Evolutionary conservation across 2,888 invertebrate species (phyloP), one percentile per base, ranked within the genome.

Genomic region (Cyrtodaria siliqua): DNA sequence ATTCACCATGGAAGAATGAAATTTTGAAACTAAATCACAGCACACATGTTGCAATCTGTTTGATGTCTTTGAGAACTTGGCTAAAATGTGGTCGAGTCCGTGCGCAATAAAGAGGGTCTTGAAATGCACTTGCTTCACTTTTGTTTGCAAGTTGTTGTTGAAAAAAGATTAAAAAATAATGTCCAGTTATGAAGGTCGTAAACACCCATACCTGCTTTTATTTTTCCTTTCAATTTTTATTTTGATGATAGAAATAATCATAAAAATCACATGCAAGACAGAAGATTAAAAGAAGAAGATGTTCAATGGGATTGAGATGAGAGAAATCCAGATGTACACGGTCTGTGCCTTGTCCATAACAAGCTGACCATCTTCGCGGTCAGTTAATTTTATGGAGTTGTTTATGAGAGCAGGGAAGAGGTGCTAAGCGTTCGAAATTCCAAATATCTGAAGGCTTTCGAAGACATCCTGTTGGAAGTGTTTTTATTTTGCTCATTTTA

Each of bases 221-320:
- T 47, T 49, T 57, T 57, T 64, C 67, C 71, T 71, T 78, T 61
- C 63, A 57, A 64, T 68, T 76, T 80, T 76, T 66, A 72, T 64
- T 80, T 73, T 80, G 75, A 68, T 75, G 79, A 80, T 62, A 47
- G 79, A 72, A 72, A 76, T 72, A 76, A 75, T 76, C 69, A 80
- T 80, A 80, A 80, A 78, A 80, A 80, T 80, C 79, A 76, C 79
- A 76, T 69, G 79, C 75, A 76, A 80, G 72, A 72, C 52, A 47
- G 60, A 61, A 80, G 75, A 75, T 75, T 68, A 76, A 80, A 80
- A 66, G 68, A 55, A 68, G n/a, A 33, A 27, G 47, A 40, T 18
- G 27, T 33, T 53, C 52, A 53, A 52, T 42, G 29, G 26, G 55
- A 60, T 72, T 38, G 50, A 50, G 55, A 67, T 49, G 24, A 59